A percentile compares a stretch with the other conserved stretches of the same genome.
phyloP scores from a whole-genome alignment of 2,113 vertebrate species.

The Coptodon rendalli region DNA sequence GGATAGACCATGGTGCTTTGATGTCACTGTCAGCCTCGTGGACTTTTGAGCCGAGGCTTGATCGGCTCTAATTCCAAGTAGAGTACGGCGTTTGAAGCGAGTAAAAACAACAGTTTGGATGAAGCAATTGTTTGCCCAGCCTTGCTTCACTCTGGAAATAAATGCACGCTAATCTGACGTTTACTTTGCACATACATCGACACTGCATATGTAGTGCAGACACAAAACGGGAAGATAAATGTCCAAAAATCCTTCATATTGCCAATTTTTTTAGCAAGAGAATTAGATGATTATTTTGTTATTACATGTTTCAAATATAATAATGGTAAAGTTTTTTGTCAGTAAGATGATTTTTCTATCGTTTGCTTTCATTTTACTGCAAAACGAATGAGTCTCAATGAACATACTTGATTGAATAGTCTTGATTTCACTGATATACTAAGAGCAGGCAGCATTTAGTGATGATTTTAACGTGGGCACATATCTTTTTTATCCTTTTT shows the following conservation, averaged over 20 bases:
- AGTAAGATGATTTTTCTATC: not conserved
- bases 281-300: not conserved
- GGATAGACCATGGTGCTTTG: slow-evolving; percentile 50
- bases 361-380: not conserved
- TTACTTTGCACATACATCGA: not conserved
- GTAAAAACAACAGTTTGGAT: slow-evolving; percentile 22
- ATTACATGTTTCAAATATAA: not conserved
- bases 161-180: not conserved
- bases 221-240: not conserved
- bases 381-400: not conserved
- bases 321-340: not conserved
- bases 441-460: not conserved
- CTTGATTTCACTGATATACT: not conserved
- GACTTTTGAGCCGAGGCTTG: slow-evolving; percentile 36
- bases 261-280: not conserved
- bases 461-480: not conserved
- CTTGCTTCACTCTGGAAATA: not conserved
- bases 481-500: not conserved
- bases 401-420: not conserved
- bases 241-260: not conserved
- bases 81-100: slow-evolving; percentile 27
- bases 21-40: slow-evolving; percentile 50
- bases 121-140: slow-evolving; percentile 33
- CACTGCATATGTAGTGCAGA: not conserved
- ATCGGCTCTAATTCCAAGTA: slow-evolving; percentile 52